Conservation (phyloP, 2,797 vertebrate genomes). For the Luscinia luscinia region DNA sequence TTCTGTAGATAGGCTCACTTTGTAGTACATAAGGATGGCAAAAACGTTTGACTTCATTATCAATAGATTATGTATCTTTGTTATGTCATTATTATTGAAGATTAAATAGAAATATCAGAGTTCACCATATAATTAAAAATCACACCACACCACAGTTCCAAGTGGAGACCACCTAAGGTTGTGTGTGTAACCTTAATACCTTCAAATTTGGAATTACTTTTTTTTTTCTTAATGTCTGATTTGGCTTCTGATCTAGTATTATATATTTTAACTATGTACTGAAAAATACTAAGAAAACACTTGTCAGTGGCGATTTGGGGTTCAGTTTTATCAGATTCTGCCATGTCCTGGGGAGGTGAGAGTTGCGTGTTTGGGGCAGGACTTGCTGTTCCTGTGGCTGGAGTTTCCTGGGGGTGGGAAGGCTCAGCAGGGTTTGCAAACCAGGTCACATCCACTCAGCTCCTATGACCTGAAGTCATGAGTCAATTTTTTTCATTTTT, state of each 20-base stretch:
- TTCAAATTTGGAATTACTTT: not conserved
- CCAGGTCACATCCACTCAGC: not conserved
- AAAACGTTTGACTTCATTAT: not conserved
- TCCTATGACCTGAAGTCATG: not conserved
- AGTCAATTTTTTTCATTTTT: not conserved
- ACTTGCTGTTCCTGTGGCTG: not conserved
- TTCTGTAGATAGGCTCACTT: not conserved
- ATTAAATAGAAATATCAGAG: not conserved
- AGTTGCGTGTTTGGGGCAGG: not conserved
- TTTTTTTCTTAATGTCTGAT: not conserved
- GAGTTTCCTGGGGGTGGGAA: not conserved
- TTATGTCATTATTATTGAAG: not conserved
- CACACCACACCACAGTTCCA: not conserved
- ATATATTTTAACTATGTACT: not conserved
- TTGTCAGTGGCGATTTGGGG: not conserved
- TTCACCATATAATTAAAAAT: not conserved
- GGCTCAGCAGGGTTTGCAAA: not conserved
- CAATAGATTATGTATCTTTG: not conserved
- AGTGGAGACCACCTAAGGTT: not conserved
- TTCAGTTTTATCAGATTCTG: not conserved
- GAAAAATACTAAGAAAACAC: not conserved
- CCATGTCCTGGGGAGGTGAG: accelerated
- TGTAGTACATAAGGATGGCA: not conserved
- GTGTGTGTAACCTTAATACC: not conserved
- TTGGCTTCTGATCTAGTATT: not conserved